A percentile compares a stretch with the other conserved stretches of the same genome.
Evolutionary conservation across 2,888 invertebrate species (phyloP).

Genomic region (Agrotis exclamationis): DNA sequence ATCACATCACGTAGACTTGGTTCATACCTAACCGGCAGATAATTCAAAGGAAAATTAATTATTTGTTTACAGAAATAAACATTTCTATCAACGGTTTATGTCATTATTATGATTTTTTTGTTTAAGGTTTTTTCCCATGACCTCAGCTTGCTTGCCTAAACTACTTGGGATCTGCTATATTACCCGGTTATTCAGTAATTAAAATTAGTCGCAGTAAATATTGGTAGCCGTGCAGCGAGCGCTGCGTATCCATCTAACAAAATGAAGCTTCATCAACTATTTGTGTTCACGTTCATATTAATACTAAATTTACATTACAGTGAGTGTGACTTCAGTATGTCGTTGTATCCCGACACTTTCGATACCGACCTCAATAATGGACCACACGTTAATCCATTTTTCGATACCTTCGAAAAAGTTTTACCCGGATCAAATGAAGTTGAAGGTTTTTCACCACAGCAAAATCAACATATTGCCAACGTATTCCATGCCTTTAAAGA

Average conservation of each 20-base stretch:
- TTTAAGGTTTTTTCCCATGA: slow-evolving; percentile 74
- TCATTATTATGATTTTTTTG: slow-evolving; percentile 27
- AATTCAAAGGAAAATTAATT: slow-evolving; percentile 3
- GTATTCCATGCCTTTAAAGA: neutral
- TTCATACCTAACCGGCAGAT: too few relatives aligned
- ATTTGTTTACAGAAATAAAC: slow-evolving; percentile 10
- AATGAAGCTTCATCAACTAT: slow-evolving; percentile 77
- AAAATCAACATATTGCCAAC: too few relatives aligned
- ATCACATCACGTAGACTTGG: too few relatives aligned
- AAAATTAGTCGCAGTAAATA: slow-evolving; percentile 70
- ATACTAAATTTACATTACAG: slow-evolving; percentile 70
- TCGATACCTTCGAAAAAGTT: neutral
- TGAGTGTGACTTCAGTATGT: slow-evolving; percentile 67
- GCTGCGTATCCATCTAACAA: slow-evolving; percentile 38
- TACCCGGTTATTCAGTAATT: slow-evolving; percentile 68
- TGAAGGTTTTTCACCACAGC: too few relatives aligned
- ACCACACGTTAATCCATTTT: neutral
- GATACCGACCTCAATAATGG: neutral
- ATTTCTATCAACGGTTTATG: slow-evolving; percentile 38
- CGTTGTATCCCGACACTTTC: too few relatives aligned
- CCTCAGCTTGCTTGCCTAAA: slow-evolving; percentile 55
- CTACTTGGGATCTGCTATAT: slow-evolving; percentile 67
- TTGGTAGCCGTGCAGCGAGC: slow-evolving; percentile 42
- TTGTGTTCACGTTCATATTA: slow-evolving; percentile 72
- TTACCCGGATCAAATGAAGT: too few relatives aligned